Evolutionary conservation across 2,113 vertebrate species (phyloP).

Genomic region (Setophaga coronata): DNA sequence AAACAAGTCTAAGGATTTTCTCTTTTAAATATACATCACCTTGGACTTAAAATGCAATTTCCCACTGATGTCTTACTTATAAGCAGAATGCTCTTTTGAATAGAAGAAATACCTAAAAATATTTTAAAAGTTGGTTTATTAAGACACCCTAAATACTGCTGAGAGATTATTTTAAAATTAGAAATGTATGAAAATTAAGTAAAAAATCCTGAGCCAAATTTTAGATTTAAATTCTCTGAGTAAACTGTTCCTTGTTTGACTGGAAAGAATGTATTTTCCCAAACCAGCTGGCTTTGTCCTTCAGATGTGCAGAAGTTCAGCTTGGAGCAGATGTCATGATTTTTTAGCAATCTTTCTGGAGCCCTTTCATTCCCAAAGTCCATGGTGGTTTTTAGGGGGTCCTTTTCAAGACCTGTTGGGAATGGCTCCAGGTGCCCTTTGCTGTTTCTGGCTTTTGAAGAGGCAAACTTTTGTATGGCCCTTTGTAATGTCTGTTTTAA

Average conservation of each 20-base stretch:
- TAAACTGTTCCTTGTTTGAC: not conserved
- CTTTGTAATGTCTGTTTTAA: not conserved
- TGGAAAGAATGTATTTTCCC: not conserved
- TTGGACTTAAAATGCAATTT: not conserved
- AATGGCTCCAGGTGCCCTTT: not conserved
- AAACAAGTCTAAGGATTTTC: constrained; percentile 11
- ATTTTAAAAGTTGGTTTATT: not conserved
- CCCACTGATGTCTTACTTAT: not conserved
- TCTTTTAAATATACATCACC: not conserved
- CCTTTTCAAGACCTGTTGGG: not conserved
- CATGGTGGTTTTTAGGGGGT: not conserved
- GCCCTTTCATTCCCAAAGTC: not conserved
- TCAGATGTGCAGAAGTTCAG: not conserved
- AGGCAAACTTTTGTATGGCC: accelerated
- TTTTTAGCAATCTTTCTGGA: not conserved
- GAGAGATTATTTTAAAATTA: not conserved
- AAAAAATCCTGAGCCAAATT: not conserved
- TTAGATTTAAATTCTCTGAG: not conserved
- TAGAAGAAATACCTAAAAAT: not conserved
- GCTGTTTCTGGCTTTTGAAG: not conserved
- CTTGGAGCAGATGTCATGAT: not conserved
- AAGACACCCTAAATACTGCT: not conserved
- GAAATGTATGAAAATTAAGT: not conserved
- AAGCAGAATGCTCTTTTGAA: not conserved
- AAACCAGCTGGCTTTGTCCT: not conserved